phyloP scores from a whole-genome alignment of 2,888 invertebrate species.

The Tillus elongatus region DNA sequence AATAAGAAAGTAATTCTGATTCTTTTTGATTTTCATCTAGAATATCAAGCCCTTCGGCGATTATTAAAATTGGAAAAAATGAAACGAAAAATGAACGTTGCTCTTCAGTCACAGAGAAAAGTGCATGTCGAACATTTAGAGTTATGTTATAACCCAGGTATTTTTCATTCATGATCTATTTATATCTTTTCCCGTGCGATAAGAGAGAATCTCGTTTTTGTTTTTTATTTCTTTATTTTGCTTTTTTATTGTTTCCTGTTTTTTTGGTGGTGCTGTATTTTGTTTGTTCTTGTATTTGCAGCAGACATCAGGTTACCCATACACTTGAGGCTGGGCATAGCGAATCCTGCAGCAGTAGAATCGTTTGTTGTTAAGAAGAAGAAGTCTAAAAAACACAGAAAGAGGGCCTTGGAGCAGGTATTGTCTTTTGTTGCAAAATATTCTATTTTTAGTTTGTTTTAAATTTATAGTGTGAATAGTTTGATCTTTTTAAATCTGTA shows the following conservation, averaged over 20 bases:
- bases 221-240: conserved; percentile 7
- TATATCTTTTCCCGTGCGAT: too few species aligned
- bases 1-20: too few species aligned
- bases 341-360: conserved; percentile 28
- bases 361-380: conserved; percentile 31
- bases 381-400: conserved; percentile 42
- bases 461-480: background rate
- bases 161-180: background rate
- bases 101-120: conserved; percentile 10
- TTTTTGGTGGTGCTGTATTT: too few species aligned
- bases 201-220: too few species aligned
- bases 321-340: conserved; percentile 36
- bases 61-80: conserved; percentile 23
- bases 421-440: conserved; percentile 28
- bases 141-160: conserved; percentile 14
- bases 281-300: conserved; percentile 17
- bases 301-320: conserved; percentile 39
- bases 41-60: conserved; percentile 23
- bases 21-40: conserved; percentile 15
- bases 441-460: conserved; percentile 6
- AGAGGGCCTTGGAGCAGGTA: conserved; percentile 42
- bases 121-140: conserved; percentile 11
- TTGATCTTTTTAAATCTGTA: conserved; percentile 3
- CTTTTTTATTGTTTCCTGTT: conserved; percentile 5
- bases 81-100: conserved; percentile 18